A percentile compares a stretch with the other conserved stretches of the same genome.
phyloP scores from a whole-genome alignment of 30 jellyfish, hydroid and myxozoan species.

The Hydractinia echinata region DNA sequence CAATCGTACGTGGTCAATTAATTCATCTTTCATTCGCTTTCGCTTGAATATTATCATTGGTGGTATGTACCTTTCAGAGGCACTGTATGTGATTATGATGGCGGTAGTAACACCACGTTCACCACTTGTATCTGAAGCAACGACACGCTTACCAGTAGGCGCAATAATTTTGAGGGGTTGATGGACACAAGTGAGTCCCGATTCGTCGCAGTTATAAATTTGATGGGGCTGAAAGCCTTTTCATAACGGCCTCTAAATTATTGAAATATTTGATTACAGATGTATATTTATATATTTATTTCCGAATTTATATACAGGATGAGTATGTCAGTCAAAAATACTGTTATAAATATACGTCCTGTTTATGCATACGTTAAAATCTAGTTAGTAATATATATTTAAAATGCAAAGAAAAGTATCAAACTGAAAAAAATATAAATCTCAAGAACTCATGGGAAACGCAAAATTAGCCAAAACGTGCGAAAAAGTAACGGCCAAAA shows the following conservation, averaged over 20 bases:
- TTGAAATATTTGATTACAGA: background rate
- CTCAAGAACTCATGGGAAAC: too few relatives aligned
- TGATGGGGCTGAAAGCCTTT: too few relatives aligned
- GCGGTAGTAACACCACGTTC: conserved; percentile 46
- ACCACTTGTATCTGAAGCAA: conserved; percentile 52
- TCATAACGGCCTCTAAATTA: conserved; percentile 27
- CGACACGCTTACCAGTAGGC: conserved; percentile 47
- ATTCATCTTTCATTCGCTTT: conserved; percentile 50
- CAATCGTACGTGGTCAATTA: conserved; percentile 49
- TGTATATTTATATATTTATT: too few relatives aligned
- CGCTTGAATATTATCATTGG: conserved; percentile 51
- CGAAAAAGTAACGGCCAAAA: too few relatives aligned
- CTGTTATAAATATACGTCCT: too few relatives aligned
- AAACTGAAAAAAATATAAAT: too few relatives aligned
- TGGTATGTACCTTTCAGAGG: conserved; percentile 40
- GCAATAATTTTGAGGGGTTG: conserved; percentile 46
- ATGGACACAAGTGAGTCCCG: conserved; percentile 58
- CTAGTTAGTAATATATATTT: too few relatives aligned
- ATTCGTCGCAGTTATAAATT: conserved; percentile 43
- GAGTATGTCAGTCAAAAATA: too few relatives aligned
- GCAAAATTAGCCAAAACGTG: too few relatives aligned
- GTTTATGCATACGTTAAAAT: too few relatives aligned
- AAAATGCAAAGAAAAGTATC: too few relatives aligned
- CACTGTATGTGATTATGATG: conserved; percentile 20
- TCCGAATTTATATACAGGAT: too few relatives aligned